phyloP scores from a whole-genome alignment of 2,888 invertebrate species.

The Agrochola lota region DNA sequence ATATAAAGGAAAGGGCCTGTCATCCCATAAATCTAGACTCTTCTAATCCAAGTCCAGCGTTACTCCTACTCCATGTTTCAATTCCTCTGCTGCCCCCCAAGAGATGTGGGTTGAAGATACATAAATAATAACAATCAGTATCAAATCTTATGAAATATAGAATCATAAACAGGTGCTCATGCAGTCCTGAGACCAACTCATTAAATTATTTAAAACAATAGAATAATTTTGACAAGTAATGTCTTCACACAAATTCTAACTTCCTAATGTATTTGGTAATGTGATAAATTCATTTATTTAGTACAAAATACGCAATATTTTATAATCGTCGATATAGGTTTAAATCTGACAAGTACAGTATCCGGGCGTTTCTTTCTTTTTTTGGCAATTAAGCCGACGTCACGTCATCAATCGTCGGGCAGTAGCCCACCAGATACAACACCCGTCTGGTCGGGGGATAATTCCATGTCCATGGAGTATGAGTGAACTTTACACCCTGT shows the following conservation, averaged over 20 bases:
- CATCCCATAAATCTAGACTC: background rate
- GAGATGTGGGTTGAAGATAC: conserved; percentile 16
- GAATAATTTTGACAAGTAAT: conserved; percentile 12
- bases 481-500: no score
- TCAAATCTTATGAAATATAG: conserved; percentile 27
- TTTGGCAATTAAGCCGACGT: no score
- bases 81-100: background rate
- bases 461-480: no score
- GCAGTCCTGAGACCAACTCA: conserved; percentile 56
- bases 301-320: background rate
- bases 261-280: conserved; percentile 31
- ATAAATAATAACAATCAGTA: conserved; percentile 3
- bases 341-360: background rate
- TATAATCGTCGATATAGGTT: background rate
- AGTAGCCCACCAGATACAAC: no score
- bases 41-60: background rate
- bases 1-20: background rate
- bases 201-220: conserved; percentile 37
- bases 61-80: background rate
- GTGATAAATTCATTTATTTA: background rate
- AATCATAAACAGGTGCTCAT: conserved; percentile 62
- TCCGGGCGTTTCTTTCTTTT: no score
- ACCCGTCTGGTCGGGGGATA: no score
- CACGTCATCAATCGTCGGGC: no score
- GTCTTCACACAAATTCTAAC: conserved; percentile 3